Evolutionary conservation across 2,888 invertebrate species (phyloP), one percentile per base, ranked within the genome.

Genomic region (Ornithoptera alexandrae): DNA sequence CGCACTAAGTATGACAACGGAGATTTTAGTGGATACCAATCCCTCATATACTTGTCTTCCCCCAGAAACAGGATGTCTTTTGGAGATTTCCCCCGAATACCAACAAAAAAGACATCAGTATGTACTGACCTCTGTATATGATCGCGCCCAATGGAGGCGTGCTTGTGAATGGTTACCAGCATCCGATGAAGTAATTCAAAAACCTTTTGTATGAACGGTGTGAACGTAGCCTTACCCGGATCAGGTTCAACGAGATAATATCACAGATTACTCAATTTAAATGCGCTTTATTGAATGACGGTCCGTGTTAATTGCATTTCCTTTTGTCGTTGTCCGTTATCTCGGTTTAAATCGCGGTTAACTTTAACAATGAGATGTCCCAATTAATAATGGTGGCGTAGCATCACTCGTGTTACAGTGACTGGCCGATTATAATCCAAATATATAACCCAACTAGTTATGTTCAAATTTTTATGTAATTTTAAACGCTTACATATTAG

Each of bases 161-260:
- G 22, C 22, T 22, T 22, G 1, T 22, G 22, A 22, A 22, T 22
- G 22, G 22, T 22, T 22, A 22, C 22, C 22, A 22, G 22, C 22
- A 22, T 22, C 22, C 22, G 50, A 39, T 39, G 39, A 10, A 39
- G 39, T 1, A 39, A 10, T 39, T 36, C 39, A 5, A 39, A 39
- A 10, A 10, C 39, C 39, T 15, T 50, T 50, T 5, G 22, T 73
- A 71, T 74, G 71, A 63, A 69, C 69, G 5, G 22, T 73, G 72
- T 74, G 71, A 65, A 68, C 69, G 61, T 62, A 67, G 65, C 71
- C 76, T 78, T 76, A 79, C 79, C 79, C 78, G 78, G 74, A 71
- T 70, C 67, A 64, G 71, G 74, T 79, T 80, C 84, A 85, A 87
- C 83, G 79, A 84, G 84, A 87, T 88, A 87, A 88, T 86, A 82